Evolutionary conservation across 2,888 invertebrate genomes (phyloP), one percentile per base, ranked within the genome.

Genomic region (Latrodectus elegans): DNA sequence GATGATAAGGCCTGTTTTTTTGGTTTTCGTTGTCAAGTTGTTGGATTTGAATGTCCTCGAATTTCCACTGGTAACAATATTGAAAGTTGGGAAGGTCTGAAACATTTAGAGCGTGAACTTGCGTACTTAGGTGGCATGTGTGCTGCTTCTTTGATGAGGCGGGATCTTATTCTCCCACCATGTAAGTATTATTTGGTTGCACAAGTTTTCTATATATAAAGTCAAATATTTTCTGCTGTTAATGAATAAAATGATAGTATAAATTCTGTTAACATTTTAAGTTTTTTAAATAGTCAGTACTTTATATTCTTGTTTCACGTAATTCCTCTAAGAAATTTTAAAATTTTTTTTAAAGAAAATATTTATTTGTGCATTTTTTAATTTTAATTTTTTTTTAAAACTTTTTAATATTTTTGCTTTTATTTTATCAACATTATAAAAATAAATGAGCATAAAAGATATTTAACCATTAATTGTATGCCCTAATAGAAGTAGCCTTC

Each of bases 91-190:
- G 89, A 88, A 83, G 95, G 95, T 0, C 92, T 96, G 65, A 94
- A 94, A 89, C 95, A 96, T 89, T 93, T 98, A 86, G 99, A 99
- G 93, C 96, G 96, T 92, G 99, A 98, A 92, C 93, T 99, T 81
- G 94, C 97, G 0, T 96, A 97, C 92, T 94, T 97, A 53, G 98
- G 97, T 4, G 97, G 97, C 79, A 96, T 96, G 93, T 98, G 97
- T 92, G 96, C 97, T 17, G 95, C 97, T 14, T 95, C 96, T 91
- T 94, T 99, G 8, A 96, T 98, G 93, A 96, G 95, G 91, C 95
- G 95, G 91, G 96, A 96, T 92, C 94, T 96, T 64, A 93, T 94
- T 80, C 93, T 96, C 89, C 92, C 96, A 94, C 89, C 93, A 93
- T 77, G 93, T 94, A 77, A 93, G 94, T 82, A 49, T 10, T 38